Percentiles rank a stretch among this genome's conserved stretches.
These are phyloP conservation scores for Diorhabda elongata DNA, from an alignment of 1,140 invertebrate genomes.

Conservation along the genomic window DNA sequence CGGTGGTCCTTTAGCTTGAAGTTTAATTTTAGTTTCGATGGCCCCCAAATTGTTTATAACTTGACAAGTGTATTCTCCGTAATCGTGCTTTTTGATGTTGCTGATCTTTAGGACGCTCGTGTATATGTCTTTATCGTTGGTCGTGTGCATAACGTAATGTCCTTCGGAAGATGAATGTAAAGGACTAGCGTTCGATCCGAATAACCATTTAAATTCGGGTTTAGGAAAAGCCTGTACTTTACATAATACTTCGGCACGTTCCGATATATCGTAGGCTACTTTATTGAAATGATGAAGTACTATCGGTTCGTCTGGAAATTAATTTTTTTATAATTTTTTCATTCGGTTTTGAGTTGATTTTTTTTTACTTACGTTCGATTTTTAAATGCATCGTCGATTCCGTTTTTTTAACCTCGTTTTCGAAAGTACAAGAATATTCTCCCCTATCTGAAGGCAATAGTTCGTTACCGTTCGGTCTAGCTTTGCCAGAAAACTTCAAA, in stretches of 20 bases:
- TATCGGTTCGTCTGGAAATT: constrained; percentile 73
- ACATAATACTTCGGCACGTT: constrained; percentile 81
- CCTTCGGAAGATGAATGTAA: constrained; percentile 74
- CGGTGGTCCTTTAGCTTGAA: constrained; percentile 80
- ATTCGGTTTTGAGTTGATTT: not conserved
- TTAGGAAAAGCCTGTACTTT: constrained; percentile 87
- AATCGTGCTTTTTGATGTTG: constrained; percentile 73
- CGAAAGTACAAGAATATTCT: constrained; percentile 81
- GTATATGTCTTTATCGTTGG: constrained; percentile 77
- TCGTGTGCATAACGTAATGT: constrained; percentile 80
- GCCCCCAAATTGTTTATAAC: constrained; percentile 73
- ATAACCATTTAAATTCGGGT: constrained; percentile 89
- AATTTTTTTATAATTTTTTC: not conserved
- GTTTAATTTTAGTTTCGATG: constrained; percentile 69
- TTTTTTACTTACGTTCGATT: constrained; percentile 72
- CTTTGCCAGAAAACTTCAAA: constrained; percentile 72
- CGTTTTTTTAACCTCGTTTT: constrained; percentile 82
- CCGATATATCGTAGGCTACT: constrained; percentile 79
- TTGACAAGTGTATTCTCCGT: constrained; percentile 85
- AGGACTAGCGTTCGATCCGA: constrained; percentile 65
- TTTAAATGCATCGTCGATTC: constrained; percentile 84
- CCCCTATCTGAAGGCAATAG: constrained; percentile 79
- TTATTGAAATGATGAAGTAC: constrained; percentile 80
- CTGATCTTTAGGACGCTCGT: constrained; percentile 73
- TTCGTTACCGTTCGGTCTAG: constrained; percentile 68